Evolutionary conservation across 2,113 vertebrate species (phyloP).

Genomic region (Gorsachius goisagi): DNA sequence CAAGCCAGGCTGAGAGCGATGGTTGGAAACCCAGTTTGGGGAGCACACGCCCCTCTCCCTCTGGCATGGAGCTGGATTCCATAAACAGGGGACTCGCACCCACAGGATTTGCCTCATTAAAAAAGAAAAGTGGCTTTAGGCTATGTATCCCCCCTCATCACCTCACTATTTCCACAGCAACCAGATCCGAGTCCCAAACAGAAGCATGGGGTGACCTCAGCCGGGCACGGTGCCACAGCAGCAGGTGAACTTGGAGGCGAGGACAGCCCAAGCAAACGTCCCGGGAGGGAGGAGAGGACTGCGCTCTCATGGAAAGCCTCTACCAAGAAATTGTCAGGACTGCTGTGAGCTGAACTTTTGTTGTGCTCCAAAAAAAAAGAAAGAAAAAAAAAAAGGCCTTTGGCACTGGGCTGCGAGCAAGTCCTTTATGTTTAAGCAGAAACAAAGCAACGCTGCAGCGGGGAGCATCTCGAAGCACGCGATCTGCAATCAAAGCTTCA

Average conservation of each 20-base stretch:
- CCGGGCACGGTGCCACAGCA: background rate
- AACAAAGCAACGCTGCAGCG: background rate
- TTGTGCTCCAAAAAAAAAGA: background rate
- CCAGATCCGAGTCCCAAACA: background rate
- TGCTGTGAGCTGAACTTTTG: background rate
- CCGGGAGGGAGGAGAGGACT: accelerated
- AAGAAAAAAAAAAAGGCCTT: background rate
- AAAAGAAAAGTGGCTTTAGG: background rate
- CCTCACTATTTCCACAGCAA: conserved; percentile 21
- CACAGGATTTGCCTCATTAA: conserved; percentile 30
- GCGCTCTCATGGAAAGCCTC: background rate
- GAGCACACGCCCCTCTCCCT: background rate
- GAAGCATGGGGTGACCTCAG: background rate
- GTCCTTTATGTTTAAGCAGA: background rate
- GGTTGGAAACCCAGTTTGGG: background rate
- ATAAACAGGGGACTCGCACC: background rate
- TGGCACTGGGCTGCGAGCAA: accelerated
- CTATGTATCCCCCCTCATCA: background rate
- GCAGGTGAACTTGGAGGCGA: background rate
- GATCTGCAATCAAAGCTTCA: background rate
- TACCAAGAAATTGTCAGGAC: background rate
- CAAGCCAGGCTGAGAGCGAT: background rate
- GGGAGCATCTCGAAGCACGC: background rate
- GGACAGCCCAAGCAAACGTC: background rate
- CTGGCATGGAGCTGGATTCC: background rate